These are phyloP conservation scores for Ligdia adustata DNA, from an alignment of 2,888 invertebrate genomes.

Conservation along the genomic window DNA sequence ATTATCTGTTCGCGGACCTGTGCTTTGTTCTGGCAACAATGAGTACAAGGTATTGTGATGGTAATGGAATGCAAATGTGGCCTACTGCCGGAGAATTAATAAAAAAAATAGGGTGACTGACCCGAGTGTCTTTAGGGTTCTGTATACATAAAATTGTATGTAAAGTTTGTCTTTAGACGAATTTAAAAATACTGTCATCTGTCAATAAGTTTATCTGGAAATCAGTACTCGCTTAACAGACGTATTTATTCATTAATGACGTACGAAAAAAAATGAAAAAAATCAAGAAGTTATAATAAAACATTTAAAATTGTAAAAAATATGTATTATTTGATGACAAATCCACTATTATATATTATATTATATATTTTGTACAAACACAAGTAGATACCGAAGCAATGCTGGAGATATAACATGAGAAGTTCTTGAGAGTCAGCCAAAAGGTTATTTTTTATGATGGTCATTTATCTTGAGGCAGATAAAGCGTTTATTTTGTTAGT, in stretches of 20 bases:
- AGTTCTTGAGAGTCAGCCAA: constrained; percentile 14
- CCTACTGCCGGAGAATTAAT: constrained; percentile 40
- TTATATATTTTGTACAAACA: too few relatives aligned
- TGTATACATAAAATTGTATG: too few relatives aligned
- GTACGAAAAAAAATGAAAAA: too few relatives aligned
- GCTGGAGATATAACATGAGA: neutral
- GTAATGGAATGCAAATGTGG: constrained; percentile 58
- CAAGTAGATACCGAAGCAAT: too few relatives aligned
- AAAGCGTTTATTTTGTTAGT: constrained; percentile 6
- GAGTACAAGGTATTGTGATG: constrained; percentile 55
- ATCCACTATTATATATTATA: too few relatives aligned
- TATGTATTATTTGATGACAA: too few relatives aligned
- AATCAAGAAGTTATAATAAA: too few relatives aligned
- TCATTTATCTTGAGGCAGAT: constrained; percentile 8
- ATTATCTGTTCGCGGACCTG: constrained; percentile 32
- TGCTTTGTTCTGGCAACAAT: constrained; percentile 38
- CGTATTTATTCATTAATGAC: too few relatives aligned
- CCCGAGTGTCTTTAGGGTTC: constrained; percentile 15
- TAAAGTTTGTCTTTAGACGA: too few relatives aligned
- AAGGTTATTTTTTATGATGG: constrained; percentile 13
- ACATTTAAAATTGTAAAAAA: too few relatives aligned
- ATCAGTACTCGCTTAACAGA: too few relatives aligned
- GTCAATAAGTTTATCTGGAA: neutral
- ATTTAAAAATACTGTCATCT: constrained; percentile 14
- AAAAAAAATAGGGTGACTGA: constrained; percentile 40